Conservation (phyloP, 2,113 vertebrate species). For the Parus major region DNA sequence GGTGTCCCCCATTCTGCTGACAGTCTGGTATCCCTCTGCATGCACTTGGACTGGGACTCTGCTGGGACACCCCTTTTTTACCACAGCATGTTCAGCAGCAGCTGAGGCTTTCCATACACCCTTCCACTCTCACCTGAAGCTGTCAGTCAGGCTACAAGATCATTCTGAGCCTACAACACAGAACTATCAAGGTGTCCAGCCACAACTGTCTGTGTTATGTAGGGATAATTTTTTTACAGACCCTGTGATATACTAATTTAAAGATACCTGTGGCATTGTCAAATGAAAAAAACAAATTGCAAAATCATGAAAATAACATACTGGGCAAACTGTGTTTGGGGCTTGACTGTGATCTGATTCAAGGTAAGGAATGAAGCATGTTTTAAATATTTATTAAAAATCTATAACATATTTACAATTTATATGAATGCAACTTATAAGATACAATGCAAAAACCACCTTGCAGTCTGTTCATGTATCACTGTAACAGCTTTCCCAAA, state of each 20-base stretch:
- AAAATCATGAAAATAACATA: not conserved
- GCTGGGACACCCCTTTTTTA: not conserved
- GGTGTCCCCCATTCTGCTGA: not conserved
- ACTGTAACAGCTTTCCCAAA: not conserved
- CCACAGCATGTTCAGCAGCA: not conserved
- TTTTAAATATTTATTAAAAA: not conserved
- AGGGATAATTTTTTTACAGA: not conserved
- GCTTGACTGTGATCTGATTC: not conserved
- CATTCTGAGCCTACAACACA: not conserved
- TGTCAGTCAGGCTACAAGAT: not conserved
- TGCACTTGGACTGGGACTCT: not conserved
- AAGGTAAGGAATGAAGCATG: not conserved
- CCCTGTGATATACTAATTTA: not conserved
- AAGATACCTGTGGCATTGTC: not conserved
- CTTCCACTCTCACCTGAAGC: not conserved
- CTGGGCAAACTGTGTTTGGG: not conserved
- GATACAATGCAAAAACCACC: not conserved
- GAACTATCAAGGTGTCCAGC: not conserved
- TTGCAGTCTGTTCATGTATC: not conserved
- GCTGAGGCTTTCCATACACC: not conserved
- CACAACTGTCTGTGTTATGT: not conserved
- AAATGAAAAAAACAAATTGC: not conserved
- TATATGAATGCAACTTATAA: not conserved
- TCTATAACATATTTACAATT: not conserved
- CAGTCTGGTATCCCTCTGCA: accelerated